A percentile compares a stretch with the other conserved stretches of the same genome.
These are phyloP conservation scores for Halichoeres trimaculatus DNA, from an alignment of 2,113 vertebrate species.

Conservation along the genomic window DNA sequence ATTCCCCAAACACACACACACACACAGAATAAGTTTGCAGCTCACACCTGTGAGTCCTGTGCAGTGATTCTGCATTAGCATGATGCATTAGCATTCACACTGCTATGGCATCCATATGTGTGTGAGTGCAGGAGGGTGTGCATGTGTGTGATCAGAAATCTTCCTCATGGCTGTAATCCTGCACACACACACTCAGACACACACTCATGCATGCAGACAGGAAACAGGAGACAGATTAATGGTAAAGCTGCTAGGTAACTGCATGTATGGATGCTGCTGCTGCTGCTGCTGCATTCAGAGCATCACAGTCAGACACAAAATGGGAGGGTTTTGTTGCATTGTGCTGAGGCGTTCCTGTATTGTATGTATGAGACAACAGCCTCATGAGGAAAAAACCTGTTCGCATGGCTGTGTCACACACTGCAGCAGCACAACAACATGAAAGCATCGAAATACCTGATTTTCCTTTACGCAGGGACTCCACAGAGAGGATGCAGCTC, in stretches of 20 bases:
- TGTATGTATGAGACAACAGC: constrained; percentile 25
- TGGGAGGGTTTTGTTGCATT: constrained; percentile 68
- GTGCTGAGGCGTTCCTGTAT: constrained; percentile 48
- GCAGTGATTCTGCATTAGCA: constrained; percentile 61
- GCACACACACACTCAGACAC: constrained; percentile 8
- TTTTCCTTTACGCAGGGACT: constrained; percentile 44
- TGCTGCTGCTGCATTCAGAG: constrained; percentile 52
- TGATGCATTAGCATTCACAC: constrained; percentile 72
- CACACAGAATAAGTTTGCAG: constrained; percentile 39
- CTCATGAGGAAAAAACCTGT: constrained; percentile 33
- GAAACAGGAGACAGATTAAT: not conserved
- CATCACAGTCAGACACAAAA: constrained; percentile 53
- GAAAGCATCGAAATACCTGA: constrained; percentile 46
- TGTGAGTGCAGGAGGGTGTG: not conserved
- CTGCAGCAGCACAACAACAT: constrained; percentile 51
- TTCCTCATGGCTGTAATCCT: constrained; percentile 1
- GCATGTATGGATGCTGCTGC: constrained; percentile 40
- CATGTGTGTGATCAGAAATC: not conserved
- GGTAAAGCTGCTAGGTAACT: constrained; percentile 39
- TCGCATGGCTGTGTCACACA: constrained; percentile 36
- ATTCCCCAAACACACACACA: constrained; percentile 30
- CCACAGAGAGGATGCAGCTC: constrained; percentile 59
- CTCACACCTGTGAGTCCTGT: constrained; percentile 55
- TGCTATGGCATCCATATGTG: constrained; percentile 4
- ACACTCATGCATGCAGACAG: not conserved